A percentile compares a stretch with the other conserved stretches of the same genome.
phyloP scores from a whole-genome alignment of 2,888 invertebrate species.

The Ptilodon capucinus region DNA sequence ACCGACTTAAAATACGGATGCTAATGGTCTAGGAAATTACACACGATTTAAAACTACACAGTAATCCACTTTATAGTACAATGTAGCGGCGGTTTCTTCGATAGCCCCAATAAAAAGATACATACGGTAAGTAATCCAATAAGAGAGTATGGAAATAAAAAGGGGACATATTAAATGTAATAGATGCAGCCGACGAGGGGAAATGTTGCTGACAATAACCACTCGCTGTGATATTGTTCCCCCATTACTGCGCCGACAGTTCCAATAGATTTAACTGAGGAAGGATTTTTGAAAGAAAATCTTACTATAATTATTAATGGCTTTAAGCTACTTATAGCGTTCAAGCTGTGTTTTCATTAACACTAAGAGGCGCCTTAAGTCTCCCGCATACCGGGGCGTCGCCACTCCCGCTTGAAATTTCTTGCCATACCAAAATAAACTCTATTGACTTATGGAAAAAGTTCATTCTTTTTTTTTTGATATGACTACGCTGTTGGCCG shows the following conservation, averaged over 20 bases:
- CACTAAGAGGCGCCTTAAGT: too few species aligned
- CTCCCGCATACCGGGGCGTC: too few species aligned
- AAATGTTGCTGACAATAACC: neutral
- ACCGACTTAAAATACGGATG: too few species aligned
- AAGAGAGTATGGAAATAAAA: neutral
- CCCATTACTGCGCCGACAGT: neutral
- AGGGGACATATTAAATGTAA: neutral
- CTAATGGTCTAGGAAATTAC: neutral
- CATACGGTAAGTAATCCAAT: conserved; percentile 1
- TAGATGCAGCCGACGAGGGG: neutral
- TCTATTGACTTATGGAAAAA: too few species aligned
- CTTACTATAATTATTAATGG: neutral
- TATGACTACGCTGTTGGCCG: too few species aligned
- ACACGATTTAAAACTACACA: neutral
- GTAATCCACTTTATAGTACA: neutral
- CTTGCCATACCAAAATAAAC: too few species aligned
- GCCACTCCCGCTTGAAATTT: too few species aligned
- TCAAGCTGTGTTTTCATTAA: too few species aligned
- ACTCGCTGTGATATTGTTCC: neutral
- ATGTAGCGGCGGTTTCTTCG: neutral
- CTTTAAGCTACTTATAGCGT: too few species aligned
- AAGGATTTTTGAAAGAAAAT: neutral
- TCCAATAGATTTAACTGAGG: neutral
- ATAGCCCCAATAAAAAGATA: neutral
- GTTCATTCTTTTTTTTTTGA: too few species aligned